Evolutionary conservation across 2,888 invertebrate species (phyloP).

Genomic region (Bursaphelenchus okinawaensis): DNA sequence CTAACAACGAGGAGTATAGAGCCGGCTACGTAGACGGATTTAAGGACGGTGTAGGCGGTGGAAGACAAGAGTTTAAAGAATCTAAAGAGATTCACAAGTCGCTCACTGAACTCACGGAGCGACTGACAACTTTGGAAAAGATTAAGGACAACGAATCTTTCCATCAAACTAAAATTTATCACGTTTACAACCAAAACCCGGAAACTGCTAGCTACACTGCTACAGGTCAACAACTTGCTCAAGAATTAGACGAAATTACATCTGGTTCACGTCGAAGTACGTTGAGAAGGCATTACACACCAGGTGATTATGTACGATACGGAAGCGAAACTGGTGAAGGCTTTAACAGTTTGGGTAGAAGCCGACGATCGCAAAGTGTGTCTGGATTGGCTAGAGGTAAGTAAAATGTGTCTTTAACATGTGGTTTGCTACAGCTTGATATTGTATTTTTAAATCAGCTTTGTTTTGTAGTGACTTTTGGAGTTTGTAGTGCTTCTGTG

Average conservation of each 20-base stretch:
- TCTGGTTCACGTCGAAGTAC: constrained; percentile 50
- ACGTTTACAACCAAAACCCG: constrained; percentile 58
- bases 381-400: constrained; percentile 55
- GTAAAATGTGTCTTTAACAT: constrained; percentile 1
- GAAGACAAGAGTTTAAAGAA: constrained; percentile 32
- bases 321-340: constrained; percentile 51
- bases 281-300: constrained; percentile 57
- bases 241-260: constrained; percentile 53
- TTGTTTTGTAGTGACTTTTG: background rate
- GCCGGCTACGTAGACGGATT: constrained; percentile 58
- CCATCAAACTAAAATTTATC: constrained; percentile 58
- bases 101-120: constrained; percentile 54
- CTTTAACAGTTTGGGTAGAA: constrained; percentile 49
- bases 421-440: background rate
- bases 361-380: constrained; percentile 53
- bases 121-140: constrained; percentile 52
- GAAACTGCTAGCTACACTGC: constrained; percentile 38
- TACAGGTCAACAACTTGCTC: constrained; percentile 54
- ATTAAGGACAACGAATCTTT: constrained; percentile 53
- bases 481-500: constrained; percentile 1
- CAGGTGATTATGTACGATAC: constrained; percentile 57
- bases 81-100: constrained; percentile 51
- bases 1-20: constrained; percentile 57
- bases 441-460: background rate
- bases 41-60: constrained; percentile 53